Conservation (phyloP, 2,888 invertebrate species). For the Agriopis leucophaearia region DNA sequence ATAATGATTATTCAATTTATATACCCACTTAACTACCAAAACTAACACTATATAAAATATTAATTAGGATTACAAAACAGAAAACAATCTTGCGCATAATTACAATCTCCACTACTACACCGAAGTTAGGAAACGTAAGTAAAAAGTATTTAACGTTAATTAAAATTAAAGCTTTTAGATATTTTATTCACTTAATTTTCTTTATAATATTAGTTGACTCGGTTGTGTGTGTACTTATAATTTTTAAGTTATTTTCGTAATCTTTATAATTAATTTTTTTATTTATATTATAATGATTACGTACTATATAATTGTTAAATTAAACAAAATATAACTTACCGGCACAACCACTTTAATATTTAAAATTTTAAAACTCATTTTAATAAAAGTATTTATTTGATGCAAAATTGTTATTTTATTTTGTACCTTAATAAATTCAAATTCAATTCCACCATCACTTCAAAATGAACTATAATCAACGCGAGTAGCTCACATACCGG, state of each 20-base stretch:
- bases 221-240: slow-evolving; percentile 87
- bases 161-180: slow-evolving; percentile 62
- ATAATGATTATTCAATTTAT: slow-evolving; percentile 49
- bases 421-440: slow-evolving; percentile 56
- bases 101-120: slow-evolving; percentile 79
- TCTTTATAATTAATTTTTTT: slow-evolving; percentile 69
- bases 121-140: slow-evolving; percentile 68
- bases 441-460: slow-evolving; percentile 42
- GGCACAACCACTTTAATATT: slow-evolving; percentile 76
- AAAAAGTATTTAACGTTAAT: slow-evolving; percentile 52
- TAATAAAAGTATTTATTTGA: slow-evolving; percentile 84
- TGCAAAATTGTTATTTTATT: slow-evolving; percentile 78
- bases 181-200: slow-evolving; percentile 65
- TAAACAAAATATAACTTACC: slow-evolving; percentile 80
- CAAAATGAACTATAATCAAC: slow-evolving; percentile 43
- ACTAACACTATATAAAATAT: slow-evolving; percentile 48
- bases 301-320: slow-evolving; percentile 60
- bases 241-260: slow-evolving; percentile 71
- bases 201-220: slow-evolving; percentile 73
- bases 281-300: slow-evolving; percentile 80
- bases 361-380: slow-evolving; percentile 68
- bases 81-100: slow-evolving; percentile 59
- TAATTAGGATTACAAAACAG: slow-evolving; percentile 22
- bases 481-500: slow-evolving; percentile 85
- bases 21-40: slow-evolving; percentile 41